These are phyloP conservation scores for Falco cherrug DNA, from an alignment of 2,797 vertebrate species.

Conservation along the genomic window DNA sequence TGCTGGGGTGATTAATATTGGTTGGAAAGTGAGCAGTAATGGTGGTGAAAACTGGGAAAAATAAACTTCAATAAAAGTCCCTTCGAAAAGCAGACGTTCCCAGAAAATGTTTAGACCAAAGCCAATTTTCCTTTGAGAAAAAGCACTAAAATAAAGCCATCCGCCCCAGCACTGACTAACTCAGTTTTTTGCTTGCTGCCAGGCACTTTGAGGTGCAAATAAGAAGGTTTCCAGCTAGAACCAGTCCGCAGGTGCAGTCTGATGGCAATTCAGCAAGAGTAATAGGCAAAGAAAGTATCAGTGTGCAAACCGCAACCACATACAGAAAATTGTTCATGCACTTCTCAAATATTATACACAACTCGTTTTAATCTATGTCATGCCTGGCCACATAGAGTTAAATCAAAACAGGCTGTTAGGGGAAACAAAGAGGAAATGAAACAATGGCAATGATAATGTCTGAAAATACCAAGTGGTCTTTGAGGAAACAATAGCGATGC, in stretches of 20 bases:
- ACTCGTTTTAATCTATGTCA: background rate
- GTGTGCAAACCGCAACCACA: background rate
- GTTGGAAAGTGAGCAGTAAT: conserved; percentile 23
- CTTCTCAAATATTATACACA: background rate
- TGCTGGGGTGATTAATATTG: background rate
- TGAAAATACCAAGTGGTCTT: conserved; percentile 43
- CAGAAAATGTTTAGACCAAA: conserved; percentile 27
- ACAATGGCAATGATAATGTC: conserved; percentile 50
- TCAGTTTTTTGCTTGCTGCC: background rate
- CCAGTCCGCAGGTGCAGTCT: background rate
- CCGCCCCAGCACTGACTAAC: background rate
- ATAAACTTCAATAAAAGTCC: conserved; percentile 41
- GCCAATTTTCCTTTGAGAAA: conserved; percentile 24
- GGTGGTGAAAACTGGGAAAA: conserved; percentile 51
- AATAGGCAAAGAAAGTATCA: background rate
- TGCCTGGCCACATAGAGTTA: conserved; percentile 33
- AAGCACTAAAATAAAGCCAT: background rate
- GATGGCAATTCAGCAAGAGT: background rate
- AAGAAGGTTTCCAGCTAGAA: background rate
- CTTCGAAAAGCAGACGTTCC: background rate
- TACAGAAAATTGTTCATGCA: background rate
- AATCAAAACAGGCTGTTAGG: conserved; percentile 35
- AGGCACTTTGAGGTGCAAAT: conserved; percentile 12
- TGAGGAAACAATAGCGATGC: conserved; percentile 38
- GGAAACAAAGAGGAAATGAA: conserved; percentile 51